Conservation (phyloP, 1,140 invertebrate genomes). For the Trichonephila clavata region DNA sequence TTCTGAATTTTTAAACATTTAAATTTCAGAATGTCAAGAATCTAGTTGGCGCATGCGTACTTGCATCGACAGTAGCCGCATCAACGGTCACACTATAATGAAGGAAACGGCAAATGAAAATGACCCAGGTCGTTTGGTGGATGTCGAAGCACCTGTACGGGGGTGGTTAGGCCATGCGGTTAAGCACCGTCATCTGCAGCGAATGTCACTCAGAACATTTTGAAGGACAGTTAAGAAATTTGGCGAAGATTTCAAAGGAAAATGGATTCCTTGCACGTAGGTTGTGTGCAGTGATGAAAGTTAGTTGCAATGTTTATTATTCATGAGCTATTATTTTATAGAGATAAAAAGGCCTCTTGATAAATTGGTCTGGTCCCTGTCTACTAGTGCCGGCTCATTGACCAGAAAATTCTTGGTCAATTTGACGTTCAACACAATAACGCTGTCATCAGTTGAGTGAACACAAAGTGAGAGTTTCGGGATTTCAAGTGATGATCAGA, state of each 20-base stretch:
- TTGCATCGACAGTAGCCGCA: background rate
- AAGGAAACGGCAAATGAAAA: background rate
- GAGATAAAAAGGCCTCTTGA: background rate
- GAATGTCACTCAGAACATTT: background rate
- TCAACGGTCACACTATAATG: background rate
- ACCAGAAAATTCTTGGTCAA: background rate
- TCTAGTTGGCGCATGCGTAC: too few species aligned
- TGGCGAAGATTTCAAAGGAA: background rate
- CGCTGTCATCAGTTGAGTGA: slow-evolving; percentile 5
- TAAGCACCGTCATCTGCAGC: background rate
- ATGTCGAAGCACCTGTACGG: background rate
- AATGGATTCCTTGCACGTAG: slow-evolving; percentile 47
- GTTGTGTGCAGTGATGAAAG: slow-evolving; percentile 7
- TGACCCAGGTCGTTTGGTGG: background rate
- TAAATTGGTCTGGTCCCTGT: slow-evolving; percentile 1
- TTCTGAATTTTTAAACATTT: too few species aligned
- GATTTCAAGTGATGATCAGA: background rate
- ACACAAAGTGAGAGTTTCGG: background rate
- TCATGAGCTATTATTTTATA: slow-evolving; percentile 4
- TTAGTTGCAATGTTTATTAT: background rate
- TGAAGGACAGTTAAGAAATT: slow-evolving; percentile 5
- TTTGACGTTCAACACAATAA: background rate
- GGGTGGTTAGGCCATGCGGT: background rate
- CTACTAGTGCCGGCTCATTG: background rate
- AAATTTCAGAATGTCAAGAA: too few species aligned